phyloP scores from a whole-genome alignment of 2,888 invertebrate genomes.

The Digitonthophagus gazella region DNA sequence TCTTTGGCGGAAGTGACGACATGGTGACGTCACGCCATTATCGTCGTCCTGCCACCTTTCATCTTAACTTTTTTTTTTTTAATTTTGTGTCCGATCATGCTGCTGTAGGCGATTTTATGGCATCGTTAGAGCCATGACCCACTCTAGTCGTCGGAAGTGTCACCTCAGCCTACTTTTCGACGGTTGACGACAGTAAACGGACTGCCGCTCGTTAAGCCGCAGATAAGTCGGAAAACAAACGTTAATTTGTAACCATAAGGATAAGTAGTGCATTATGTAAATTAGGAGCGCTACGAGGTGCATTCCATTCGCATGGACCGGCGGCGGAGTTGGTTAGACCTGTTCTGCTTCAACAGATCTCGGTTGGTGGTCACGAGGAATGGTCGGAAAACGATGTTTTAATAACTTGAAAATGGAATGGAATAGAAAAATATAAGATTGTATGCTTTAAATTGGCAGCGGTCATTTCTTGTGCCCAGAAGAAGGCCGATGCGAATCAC shows the following conservation, averaged over 20 bases:
- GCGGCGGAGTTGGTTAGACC: not conserved
- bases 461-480: no score
- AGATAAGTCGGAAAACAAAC: not conserved
- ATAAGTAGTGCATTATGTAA: conserved; percentile 15
- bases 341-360: not conserved
- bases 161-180: not conserved
- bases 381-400: not conserved
- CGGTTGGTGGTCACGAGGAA: not conserved
- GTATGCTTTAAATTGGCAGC: no score
- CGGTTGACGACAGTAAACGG: not conserved
- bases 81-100: not conserved
- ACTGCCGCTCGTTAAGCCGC: not conserved
- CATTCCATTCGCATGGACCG: not conserved
- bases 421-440: no score
- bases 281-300: conserved; percentile 6
- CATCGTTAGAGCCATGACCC: not conserved
- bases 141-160: not conserved
- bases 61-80: not conserved
- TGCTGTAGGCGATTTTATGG: not conserved
- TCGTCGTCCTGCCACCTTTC: not conserved
- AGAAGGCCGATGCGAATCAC: not conserved
- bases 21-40: not conserved
- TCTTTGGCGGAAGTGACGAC: not conserved
- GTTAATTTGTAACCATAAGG: conserved; percentile 13
- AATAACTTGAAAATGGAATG: no score